Conservation (phyloP, 1,140 invertebrate species). For the Anthonomus grandis region DNA sequence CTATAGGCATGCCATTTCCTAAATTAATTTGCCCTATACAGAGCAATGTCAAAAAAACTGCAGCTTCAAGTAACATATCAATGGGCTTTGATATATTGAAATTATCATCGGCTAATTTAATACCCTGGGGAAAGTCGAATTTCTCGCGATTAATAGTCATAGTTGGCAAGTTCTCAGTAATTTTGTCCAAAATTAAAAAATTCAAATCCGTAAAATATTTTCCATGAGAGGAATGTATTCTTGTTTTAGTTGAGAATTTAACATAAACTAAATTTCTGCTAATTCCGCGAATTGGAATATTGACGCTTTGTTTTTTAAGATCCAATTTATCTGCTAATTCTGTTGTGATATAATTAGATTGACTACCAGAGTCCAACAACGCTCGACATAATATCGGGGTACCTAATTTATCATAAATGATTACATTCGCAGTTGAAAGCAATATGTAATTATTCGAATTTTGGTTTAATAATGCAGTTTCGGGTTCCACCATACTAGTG, state of each 20-base stretch:
- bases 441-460: slow-evolving; percentile 5
- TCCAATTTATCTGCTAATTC: slow-evolving; percentile 19
- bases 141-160: not conserved
- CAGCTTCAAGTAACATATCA: slow-evolving; percentile 38
- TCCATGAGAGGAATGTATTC: not conserved
- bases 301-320: not conserved
- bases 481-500: not conserved
- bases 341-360: slow-evolving; percentile 23
- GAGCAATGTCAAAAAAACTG: slow-evolving; percentile 40
- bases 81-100: slow-evolving; percentile 33
- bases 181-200: slow-evolving; percentile 5
- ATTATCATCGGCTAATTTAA: slow-evolving; percentile 33
- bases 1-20: slow-evolving; percentile 22
- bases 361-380: slow-evolving; percentile 16
- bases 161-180: not conserved
- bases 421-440: slow-evolving; percentile 20
- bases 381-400: slow-evolving; percentile 10
- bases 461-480: slow-evolving; percentile 1
- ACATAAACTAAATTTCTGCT: slow-evolving; percentile 11
- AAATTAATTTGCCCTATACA: slow-evolving; percentile 32
- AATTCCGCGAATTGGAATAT: slow-evolving; percentile 16
- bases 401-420: slow-evolving; percentile 4
- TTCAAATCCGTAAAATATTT: not conserved
- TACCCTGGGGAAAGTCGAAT: not conserved
- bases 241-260: slow-evolving; percentile 1